Evolutionary conservation across 2,113 vertebrate species (phyloP).

Genomic region (Gambusia holbrooki): DNA sequence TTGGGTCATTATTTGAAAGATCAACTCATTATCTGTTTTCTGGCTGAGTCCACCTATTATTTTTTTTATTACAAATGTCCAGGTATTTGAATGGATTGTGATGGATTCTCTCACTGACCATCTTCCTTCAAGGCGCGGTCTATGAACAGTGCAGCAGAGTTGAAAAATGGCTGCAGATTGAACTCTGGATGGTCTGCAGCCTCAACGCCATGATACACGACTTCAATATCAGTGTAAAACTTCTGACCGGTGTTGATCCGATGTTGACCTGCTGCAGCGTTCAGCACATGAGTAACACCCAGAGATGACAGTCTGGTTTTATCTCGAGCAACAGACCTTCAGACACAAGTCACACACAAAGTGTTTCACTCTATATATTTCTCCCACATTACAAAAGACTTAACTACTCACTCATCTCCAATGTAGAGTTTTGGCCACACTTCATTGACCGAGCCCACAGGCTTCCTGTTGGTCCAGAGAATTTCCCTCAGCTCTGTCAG

Average conservation of each 20-base stretch:
- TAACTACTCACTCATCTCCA: constrained; percentile 52
- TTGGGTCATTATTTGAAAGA: too few relatives aligned
- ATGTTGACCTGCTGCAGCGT: constrained; percentile 80
- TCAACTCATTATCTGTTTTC: too few relatives aligned
- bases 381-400: neutral
- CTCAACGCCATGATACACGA: constrained; percentile 83
- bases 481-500: constrained; percentile 57
- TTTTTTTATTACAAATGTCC: too few relatives aligned
- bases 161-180: constrained; percentile 83
- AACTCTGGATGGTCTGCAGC: constrained; percentile 86
- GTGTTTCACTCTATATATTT: neutral
- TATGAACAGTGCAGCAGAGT: constrained; percentile 83
- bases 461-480: constrained; percentile 57
- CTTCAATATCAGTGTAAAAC: constrained; percentile 78
- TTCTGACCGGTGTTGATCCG: constrained; percentile 81
- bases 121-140: constrained; percentile 78
- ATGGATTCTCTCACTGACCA: constrained; percentile 70
- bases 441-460: constrained; percentile 41
- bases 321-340: constrained; percentile 74
- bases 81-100: neutral
- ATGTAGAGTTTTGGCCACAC: constrained; percentile 58
- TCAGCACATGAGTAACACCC: constrained; percentile 84
- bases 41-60: too few relatives aligned
- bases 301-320: constrained; percentile 78
- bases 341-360: constrained; percentile 15